phyloP scores from a whole-genome alignment of 2,113 vertebrate genomes.

The Centrocercus urophasianus region DNA sequence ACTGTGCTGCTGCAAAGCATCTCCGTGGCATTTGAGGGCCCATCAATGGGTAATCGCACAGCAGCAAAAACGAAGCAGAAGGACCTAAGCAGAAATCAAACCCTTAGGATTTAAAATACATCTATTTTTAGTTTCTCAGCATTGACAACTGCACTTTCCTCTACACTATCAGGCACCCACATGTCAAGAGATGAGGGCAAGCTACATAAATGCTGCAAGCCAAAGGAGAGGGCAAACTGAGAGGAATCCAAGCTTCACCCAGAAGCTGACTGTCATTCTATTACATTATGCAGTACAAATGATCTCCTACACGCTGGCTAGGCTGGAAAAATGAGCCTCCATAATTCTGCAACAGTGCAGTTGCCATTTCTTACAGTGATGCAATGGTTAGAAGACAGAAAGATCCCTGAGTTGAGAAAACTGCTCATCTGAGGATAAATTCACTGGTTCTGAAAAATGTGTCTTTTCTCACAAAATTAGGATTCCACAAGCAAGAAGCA shows the following conservation, averaged over 20 bases:
- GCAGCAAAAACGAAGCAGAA: neutral
- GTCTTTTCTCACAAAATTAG: neutral
- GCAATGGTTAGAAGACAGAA: neutral
- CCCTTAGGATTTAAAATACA: neutral
- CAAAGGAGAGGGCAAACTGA: conserved; percentile 6
- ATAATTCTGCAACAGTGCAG: neutral
- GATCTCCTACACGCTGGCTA: neutral
- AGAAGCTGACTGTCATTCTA: conserved; percentile 30
- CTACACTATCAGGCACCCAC: neutral
- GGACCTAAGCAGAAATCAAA: neutral
- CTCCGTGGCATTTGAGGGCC: neutral
- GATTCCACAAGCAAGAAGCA: neutral
- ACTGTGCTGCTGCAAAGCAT: neutral
- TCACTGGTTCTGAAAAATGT: neutral
- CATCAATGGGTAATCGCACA: fast-evolving
- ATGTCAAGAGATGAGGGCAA: conserved; percentile 15
- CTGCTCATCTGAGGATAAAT: neutral
- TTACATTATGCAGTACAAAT: conserved; percentile 11
- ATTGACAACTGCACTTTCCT: neutral
- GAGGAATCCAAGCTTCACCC: conserved; percentile 17
- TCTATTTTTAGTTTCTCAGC: neutral
- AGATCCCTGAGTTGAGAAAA: neutral
- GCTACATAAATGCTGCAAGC: neutral
- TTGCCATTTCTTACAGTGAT: neutral
- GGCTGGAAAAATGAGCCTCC: neutral